Conservation (phyloP, 2,888 invertebrate species). For the Lymantria monacha region DNA sequence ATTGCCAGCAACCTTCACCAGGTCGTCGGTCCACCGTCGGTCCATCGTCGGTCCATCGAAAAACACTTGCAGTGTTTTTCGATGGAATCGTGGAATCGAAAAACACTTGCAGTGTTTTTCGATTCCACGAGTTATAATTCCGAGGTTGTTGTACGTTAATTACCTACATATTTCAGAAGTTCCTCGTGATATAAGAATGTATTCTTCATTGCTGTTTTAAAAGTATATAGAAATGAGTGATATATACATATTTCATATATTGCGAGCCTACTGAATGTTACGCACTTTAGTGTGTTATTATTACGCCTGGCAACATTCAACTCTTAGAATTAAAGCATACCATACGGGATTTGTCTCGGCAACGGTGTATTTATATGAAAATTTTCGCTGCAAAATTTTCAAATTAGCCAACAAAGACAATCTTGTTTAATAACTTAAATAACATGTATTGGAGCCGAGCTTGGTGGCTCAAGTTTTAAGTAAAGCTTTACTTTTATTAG, state of each 20-base stretch:
- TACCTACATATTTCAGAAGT: too few species aligned
- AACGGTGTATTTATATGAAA: constrained; percentile 28
- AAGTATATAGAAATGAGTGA: background rate
- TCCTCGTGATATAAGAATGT: too few species aligned
- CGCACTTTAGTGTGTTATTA: constrained; percentile 8
- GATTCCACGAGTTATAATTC: too few species aligned
- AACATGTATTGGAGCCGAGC: constrained; percentile 10
- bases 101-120: too few species aligned
- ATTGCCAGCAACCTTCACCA: too few species aligned
- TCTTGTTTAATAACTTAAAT: constrained; percentile 26
- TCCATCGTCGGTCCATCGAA: too few species aligned
- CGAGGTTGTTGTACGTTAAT: too few species aligned
- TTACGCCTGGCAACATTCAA: constrained; percentile 10
- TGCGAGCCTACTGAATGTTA: constrained; percentile 5
- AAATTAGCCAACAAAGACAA: constrained; percentile 30
- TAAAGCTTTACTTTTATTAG: constrained; percentile 5
- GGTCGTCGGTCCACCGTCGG: too few species aligned
- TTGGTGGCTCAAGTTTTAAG: constrained; percentile 13
- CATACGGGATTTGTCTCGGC: constrained; percentile 14
- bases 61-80: too few species aligned
- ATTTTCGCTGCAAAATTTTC: constrained; percentile 28
- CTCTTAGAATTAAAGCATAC: constrained; percentile 24
- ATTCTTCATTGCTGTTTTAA: too few species aligned
- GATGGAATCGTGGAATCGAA: too few species aligned
- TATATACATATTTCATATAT: constrained; percentile 22